phyloP scores from a whole-genome alignment of 1,140 invertebrate species.

The Cataglyphis hispanica region DNA sequence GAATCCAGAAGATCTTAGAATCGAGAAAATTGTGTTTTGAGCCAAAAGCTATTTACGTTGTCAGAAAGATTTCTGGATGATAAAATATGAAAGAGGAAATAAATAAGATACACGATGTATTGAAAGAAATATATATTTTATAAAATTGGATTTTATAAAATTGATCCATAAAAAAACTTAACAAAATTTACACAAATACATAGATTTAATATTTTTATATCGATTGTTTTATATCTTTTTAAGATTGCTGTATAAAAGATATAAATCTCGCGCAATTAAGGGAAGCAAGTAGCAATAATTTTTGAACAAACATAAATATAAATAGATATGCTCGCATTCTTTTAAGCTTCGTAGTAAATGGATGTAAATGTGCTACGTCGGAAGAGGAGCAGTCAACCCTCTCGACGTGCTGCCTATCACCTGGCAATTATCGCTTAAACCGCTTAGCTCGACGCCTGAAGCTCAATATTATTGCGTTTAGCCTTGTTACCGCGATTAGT shows the following conservation, averaged over 20 bases:
- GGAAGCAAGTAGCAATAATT: not conserved
- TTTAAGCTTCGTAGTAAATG: not conserved
- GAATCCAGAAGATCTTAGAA: not conserved
- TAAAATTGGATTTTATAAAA: slow-evolving; percentile 7
- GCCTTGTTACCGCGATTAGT: slow-evolving; percentile 78
- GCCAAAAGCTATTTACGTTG: not conserved
- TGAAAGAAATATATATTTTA: slow-evolving; percentile 1
- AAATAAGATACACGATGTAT: not conserved
- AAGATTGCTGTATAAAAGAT: not conserved
- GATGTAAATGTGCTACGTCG: not conserved
- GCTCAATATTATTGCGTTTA: slow-evolving; percentile 79
- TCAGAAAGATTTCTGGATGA: not conserved
- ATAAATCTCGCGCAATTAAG: not conserved
- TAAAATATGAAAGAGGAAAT: not conserved
- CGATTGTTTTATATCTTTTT: not conserved
- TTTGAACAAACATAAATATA: not conserved
- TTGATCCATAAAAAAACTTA: not conserved
- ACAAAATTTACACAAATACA: not conserved
- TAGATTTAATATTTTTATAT: not conserved
- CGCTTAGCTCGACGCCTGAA: slow-evolving; percentile 64
- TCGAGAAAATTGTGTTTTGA: not conserved
- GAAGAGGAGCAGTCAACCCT: slow-evolving; percentile 51
- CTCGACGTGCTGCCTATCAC: slow-evolving; percentile 72
- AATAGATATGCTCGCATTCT: not conserved
- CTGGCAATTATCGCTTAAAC: slow-evolving; percentile 78